phyloP scores from a whole-genome alignment of 2,888 invertebrate species.

The Orchesella flavescens region DNA sequence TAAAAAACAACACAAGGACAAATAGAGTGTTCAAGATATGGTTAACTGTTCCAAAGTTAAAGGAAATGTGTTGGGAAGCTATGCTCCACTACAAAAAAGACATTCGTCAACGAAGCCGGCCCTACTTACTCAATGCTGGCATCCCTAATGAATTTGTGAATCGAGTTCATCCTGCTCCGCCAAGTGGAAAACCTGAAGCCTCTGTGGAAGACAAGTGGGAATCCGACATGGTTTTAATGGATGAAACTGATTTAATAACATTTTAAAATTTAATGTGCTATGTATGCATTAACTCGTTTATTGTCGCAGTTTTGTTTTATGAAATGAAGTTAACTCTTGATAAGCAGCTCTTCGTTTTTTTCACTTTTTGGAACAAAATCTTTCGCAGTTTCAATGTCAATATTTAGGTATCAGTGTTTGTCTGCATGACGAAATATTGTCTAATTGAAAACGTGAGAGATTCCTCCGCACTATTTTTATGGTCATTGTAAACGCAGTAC shows the following conservation, averaged over 20 bases:
- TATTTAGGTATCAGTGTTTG: not conserved
- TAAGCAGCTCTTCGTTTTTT: constrained; percentile 23
- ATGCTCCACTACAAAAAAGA: constrained; percentile 69
- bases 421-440: not conserved
- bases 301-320: not conserved
- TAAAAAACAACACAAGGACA: constrained; percentile 77
- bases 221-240: constrained; percentile 73
- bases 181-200: constrained; percentile 48
- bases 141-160: constrained; percentile 69
- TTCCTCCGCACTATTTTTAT: constrained; percentile 59
- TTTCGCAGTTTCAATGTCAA: not conserved
- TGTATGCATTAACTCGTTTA: constrained; percentile 23
- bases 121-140: constrained; percentile 67
- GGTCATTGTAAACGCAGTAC: constrained; percentile 41
- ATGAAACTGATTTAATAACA: constrained; percentile 68
- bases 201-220: constrained; percentile 40
- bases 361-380: not conserved
- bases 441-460: constrained; percentile 19
- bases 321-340: not conserved
- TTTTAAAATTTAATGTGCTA: constrained; percentile 4
- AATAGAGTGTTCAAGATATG: constrained; percentile 87
- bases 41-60: constrained; percentile 89
- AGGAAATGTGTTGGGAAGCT: constrained; percentile 92
- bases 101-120: constrained; percentile 64
- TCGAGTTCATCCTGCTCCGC: constrained; percentile 63